Evolutionary conservation across 2,888 invertebrate species (phyloP).

Genomic region (Oligia latruncula): DNA sequence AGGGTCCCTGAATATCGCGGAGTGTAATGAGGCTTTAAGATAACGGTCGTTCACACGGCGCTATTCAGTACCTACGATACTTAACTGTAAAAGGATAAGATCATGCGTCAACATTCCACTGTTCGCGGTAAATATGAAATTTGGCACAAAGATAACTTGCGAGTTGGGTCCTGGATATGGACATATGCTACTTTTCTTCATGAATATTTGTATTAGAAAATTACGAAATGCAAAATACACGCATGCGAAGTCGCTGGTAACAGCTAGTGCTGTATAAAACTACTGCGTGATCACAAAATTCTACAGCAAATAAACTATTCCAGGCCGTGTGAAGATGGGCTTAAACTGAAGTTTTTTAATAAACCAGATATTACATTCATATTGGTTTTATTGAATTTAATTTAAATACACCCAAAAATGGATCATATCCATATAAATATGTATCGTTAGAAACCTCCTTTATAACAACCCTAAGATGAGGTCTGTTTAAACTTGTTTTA

Average conservation of each 20-base stretch:
- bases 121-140: not conserved
- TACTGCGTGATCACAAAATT: not conserved
- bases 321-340: not conserved
- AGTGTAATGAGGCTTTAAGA: not conserved
- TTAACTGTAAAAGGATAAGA: not conserved
- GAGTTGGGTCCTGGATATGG: not conserved
- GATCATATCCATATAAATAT: slow-evolving; percentile 72
- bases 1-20: too few species aligned
- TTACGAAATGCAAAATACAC: not conserved
- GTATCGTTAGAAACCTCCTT: slow-evolving; percentile 52
- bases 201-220: not conserved
- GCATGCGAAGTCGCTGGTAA: not conserved
- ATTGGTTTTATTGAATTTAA: slow-evolving; percentile 76
- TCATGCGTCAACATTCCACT: not conserved
- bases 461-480: slow-evolving; percentile 71
- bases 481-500: slow-evolving; percentile 69
- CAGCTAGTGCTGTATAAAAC: slow-evolving; percentile 1
- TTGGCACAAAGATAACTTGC: not conserved
- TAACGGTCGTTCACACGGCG: not conserved
- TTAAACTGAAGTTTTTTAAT: slow-evolving; percentile 14
- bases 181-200: not conserved
- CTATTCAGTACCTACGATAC: not conserved
- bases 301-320: not conserved
- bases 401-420: slow-evolving; percentile 77
- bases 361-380: slow-evolving; percentile 24